These are phyloP conservation scores for Cuniculus paca DNA, from an alignment of 2,797 vertebrate species.

Conservation along the genomic window DNA sequence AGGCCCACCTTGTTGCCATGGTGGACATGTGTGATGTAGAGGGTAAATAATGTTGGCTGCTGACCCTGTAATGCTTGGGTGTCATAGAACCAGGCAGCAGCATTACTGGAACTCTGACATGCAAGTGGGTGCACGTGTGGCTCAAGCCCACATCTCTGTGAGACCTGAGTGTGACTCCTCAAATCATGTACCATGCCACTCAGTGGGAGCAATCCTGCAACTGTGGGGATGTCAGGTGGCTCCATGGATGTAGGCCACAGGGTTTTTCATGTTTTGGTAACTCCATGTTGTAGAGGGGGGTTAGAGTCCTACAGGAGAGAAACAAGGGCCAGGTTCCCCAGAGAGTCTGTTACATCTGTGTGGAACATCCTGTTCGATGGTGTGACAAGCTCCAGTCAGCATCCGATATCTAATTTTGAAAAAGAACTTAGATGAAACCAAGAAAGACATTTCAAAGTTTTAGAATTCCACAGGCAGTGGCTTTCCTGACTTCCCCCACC, in stretches of 20 bases:
- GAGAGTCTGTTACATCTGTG: background rate
- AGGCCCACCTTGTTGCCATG: background rate
- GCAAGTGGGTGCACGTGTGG: background rate
- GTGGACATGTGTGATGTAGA: background rate
- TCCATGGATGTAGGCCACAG: background rate
- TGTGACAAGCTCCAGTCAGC: background rate
- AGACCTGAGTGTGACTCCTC: background rate
- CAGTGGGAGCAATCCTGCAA: background rate
- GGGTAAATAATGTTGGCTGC: background rate
- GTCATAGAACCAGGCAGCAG: background rate
- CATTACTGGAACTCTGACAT: background rate
- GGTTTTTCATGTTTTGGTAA: background rate
- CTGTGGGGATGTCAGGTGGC: background rate
- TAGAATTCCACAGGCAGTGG: background rate
- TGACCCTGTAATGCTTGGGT: background rate
- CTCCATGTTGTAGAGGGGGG: background rate
- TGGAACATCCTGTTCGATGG: background rate
- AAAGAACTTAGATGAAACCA: background rate
- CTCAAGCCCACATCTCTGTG: background rate
- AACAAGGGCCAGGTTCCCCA: background rate
- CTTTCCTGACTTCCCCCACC: background rate
- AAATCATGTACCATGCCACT: background rate
- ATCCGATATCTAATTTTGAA: background rate
- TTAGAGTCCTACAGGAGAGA: background rate
- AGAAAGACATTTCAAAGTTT: background rate